Base-by-base conservation (phyloP, 2,888 invertebrate species). In the Ischnura elegans region DNA sequence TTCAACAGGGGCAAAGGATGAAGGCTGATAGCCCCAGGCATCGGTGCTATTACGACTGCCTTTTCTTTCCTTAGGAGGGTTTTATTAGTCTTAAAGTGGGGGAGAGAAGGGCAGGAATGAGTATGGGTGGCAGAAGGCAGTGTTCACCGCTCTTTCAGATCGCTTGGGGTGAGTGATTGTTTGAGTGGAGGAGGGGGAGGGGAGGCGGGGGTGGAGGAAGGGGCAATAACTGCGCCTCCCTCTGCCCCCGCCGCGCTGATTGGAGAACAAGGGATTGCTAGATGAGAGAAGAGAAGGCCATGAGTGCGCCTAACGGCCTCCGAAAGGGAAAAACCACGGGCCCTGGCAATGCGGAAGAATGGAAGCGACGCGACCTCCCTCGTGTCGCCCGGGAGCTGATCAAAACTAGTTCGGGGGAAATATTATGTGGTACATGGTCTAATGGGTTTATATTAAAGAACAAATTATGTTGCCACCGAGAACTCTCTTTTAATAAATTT, bases 181-280 rank as follows among this genome's bases (percentile, higher is more conserved):
- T 21, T 25, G 61, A 21, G n/a, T n/a, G n/a, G n/a, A n/a, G 61
- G 16, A n/a, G 86, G 43, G 86, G 5, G 45, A 25, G 85, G 61
- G 85, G 61, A n/a, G 10, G 42, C 25, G 46, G 45, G 46, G 86
- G 10, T 25, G 25, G 10, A 0, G 25, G 45, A 46, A 19, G 8
- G 51, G 19, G 51, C 51, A 51, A 1, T 51, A 19, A 5, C 47
- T 13, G 47, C 47, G 13, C 36, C 85, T 42, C 85, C 36, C 43
- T 42, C 43, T 43, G 43, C 36, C 42, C 19, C 43, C 85, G 43
- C 36, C 42, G 25, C 21, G 85, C 86, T 86, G 86, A 86, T 86
- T 86, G 86, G 86, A 86, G 45, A 46, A 46, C 86, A 86, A 86
- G 86, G 25, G 46, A 86, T 86, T 4, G 25, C 36, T 45, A 86